These are phyloP conservation scores for Spilosoma lubricipeda DNA, from an alignment of 2,888 invertebrate genomes.

Conservation along the genomic window DNA sequence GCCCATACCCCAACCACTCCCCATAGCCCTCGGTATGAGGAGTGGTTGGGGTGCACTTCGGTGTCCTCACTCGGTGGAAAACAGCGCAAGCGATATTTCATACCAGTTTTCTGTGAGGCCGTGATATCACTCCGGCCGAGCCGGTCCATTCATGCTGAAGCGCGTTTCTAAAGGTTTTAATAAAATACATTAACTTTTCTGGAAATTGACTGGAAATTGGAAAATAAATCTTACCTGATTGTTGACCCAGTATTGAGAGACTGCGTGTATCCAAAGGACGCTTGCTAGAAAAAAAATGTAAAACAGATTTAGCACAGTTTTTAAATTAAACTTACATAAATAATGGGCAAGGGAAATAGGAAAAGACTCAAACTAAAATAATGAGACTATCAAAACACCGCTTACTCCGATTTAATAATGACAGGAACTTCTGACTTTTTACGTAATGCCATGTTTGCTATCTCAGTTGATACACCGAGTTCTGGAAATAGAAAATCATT, in stretches of 20 bases:
- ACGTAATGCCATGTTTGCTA: constrained; percentile 73
- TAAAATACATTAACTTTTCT: not conserved
- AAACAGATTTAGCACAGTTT: too few species aligned
- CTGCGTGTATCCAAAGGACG: constrained; percentile 33
- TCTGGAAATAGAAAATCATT: constrained; percentile 50
- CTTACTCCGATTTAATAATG: constrained; percentile 67
- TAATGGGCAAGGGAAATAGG: too few species aligned
- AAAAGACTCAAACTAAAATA: not conserved
- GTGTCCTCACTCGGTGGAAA: too few species aligned
- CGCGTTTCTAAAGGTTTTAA: too few species aligned
- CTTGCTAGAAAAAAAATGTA: constrained; percentile 20
- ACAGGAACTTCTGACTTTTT: constrained; percentile 66
- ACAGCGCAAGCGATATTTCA: too few species aligned
- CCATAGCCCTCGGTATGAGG: too few species aligned
- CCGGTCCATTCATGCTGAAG: too few species aligned
- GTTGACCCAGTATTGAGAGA: constrained; percentile 42
- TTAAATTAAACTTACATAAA: too few species aligned
- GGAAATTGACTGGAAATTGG: not conserved
- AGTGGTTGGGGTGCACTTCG: too few species aligned
- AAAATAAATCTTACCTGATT: constrained; percentile 51
- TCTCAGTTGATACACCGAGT: constrained; percentile 74
- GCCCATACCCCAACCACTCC: too few species aligned
- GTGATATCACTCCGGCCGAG: too few species aligned
- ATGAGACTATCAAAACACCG: not conserved
- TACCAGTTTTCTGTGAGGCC: too few species aligned